Base-by-base conservation (phyloP, 2,113 vertebrate genomes). In the Bambusicola thoracicus region DNA sequence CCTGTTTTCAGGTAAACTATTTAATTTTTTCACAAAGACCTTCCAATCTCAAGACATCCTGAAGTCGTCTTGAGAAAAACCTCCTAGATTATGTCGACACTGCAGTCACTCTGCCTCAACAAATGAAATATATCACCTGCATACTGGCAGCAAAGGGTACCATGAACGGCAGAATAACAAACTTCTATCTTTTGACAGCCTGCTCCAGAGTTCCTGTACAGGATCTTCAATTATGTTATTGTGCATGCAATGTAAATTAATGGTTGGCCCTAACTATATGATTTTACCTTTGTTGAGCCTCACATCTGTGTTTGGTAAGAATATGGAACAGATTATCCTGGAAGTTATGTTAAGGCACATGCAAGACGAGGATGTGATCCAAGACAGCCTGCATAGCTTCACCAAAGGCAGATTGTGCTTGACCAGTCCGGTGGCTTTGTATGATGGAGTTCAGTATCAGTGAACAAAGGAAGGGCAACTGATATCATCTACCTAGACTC, bases 61-160 rank as follows among this genome's bases (percentile, higher is more conserved):
- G 29, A 73, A 48, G 6, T 7, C 38, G 17, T 73, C 38, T 46
- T 72, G 13, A 38, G 46, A 43, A 55, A 84, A 70, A 0, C 1
- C 25, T 3, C 58, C 68, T 68, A 41, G 10, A 2, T 0, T 14
- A 34, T 24, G 16, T 13, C 56, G 63, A 38, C 4, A 1, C 15
- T 63, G 27, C 27, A 40, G 55, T 24, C 25, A 27, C 29, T 53
- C 4, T 2, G 20, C 41, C 40, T 11, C 12, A 15, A 11, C 34
- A 19, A 56, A 7, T 34, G 75, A 87, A 68, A 55, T 8, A 4
- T 1, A 27, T 4, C 27, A 27, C 3, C 27, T 58, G 18, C 10
- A 24, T 5, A 2, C 11, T 18, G 24, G 51, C 18, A 55, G 3
- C 4, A 2, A 70, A 90, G 48, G 82, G 3, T 19, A 48, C 53